A percentile compares a stretch with the other conserved stretches of the same genome.
Evolutionary conservation across 1,140 invertebrate genomes (phyloP).

Genomic region (Gonatopus flavifemur): DNA sequence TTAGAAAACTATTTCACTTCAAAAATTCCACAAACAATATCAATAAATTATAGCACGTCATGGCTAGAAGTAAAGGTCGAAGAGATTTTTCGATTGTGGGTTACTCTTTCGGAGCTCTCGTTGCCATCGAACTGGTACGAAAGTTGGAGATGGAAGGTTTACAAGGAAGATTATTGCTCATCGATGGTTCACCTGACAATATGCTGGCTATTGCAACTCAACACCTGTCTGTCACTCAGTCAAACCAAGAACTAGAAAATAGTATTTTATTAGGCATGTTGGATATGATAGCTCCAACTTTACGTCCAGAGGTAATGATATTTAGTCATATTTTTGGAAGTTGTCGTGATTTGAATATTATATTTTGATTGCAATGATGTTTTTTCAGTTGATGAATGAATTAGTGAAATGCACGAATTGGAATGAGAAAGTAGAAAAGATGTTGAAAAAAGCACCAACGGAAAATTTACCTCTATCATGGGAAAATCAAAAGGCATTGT

Average conservation of each 20-base stretch:
- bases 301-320: conserved; percentile 29
- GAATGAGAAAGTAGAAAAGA: conserved; percentile 46
- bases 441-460: conserved; percentile 24
- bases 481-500: conserved; percentile 55
- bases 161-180: conserved; percentile 42
- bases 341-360: neutral
- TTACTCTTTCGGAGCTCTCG: conserved; percentile 52
- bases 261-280: conserved; percentile 38
- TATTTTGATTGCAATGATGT: conserved; percentile 8
- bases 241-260: conserved; percentile 34
- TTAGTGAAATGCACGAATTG: conserved; percentile 48
- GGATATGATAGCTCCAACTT: conserved; percentile 20
- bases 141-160: conserved; percentile 46
- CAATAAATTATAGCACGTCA: conserved; percentile 41
- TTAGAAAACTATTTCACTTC: too few species aligned
- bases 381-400: conserved; percentile 44
- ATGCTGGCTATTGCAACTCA: conserved; percentile 36
- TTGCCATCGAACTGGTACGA: conserved; percentile 50
- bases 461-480: conserved; percentile 7
- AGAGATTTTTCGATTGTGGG: conserved; percentile 50
- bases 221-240: conserved; percentile 16
- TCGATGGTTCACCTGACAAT: conserved; percentile 54
- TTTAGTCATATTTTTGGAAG: neutral
- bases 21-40: too few species aligned
- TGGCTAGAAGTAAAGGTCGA: conserved; percentile 33